Conservation (phyloP, 2,797 vertebrate genomes). For the Acipenser oxyrinchus region DNA sequence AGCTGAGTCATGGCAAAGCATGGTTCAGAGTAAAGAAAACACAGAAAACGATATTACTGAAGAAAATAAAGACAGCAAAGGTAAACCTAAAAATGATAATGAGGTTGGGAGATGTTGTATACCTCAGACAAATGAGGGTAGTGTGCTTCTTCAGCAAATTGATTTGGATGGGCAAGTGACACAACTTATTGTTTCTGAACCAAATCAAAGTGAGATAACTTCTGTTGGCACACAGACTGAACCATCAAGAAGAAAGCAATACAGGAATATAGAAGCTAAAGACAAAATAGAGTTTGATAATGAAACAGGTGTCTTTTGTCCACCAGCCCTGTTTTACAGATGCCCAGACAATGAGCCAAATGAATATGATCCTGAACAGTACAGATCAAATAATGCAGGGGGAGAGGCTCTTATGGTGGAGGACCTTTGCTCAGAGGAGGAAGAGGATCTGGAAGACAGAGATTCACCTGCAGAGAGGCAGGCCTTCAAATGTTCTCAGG, state of each 20-base stretch:
- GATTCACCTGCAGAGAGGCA: not conserved
- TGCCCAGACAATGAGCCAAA: constrained; percentile 27
- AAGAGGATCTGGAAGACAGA: constrained; percentile 12
- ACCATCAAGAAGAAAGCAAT: constrained; percentile 10
- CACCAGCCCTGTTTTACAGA: constrained; percentile 72
- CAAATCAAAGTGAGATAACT: not conserved
- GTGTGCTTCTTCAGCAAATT: constrained; percentile 17
- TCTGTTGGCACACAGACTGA: constrained; percentile 25
- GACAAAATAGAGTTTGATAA: constrained; percentile 17
- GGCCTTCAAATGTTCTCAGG: not conserved
- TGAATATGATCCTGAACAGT: constrained; percentile 21
- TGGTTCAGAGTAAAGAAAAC: too few species aligned
- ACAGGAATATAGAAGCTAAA: constrained; percentile 15
- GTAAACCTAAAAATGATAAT: too few species aligned
- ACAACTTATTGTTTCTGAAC: constrained; percentile 9
- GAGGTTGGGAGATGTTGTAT: not conserved
- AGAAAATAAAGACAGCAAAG: not conserved
- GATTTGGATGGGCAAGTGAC: constrained; percentile 11
- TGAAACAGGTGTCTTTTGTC: constrained; percentile 57
- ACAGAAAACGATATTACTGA: not conserved
- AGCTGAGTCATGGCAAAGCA: not conserved
- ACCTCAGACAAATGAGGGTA: not conserved
- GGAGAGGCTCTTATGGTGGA: constrained; percentile 30
- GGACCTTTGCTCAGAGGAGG: constrained; percentile 30
- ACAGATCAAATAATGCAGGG: constrained; percentile 17